A percentile compares a stretch with the other conserved stretches of the same genome.
phyloP scores from a whole-genome alignment of 2,888 invertebrate species.

The Octodonta nipae region DNA sequence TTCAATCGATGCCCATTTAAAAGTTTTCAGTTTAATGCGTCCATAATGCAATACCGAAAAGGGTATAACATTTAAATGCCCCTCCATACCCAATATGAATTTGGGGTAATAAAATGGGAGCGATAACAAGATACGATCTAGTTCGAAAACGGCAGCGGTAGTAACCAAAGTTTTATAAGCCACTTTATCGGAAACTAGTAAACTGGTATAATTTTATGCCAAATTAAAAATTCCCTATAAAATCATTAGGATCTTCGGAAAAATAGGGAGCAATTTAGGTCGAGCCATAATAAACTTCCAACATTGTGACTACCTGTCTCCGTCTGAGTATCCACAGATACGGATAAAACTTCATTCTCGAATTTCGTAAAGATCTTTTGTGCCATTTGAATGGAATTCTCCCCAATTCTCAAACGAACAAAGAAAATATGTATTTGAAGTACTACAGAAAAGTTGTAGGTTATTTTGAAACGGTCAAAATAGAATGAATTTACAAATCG shows the following conservation, averaged over 20 bases:
- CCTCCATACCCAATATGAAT: slow-evolving; percentile 19
- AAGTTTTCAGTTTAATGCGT: slow-evolving; percentile 29
- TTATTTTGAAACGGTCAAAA: too few species aligned
- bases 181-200: slow-evolving; percentile 21
- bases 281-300: slow-evolving; percentile 5
- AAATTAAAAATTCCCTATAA: slow-evolving; percentile 25
- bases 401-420: too few species aligned
- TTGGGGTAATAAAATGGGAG: slow-evolving; percentile 24
- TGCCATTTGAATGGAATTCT: too few species aligned
- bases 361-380: too few species aligned
- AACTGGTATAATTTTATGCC: slow-evolving; percentile 20
- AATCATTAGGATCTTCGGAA: slow-evolving; percentile 14
- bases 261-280: background rate
- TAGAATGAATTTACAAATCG: too few species aligned
- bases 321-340: too few species aligned
- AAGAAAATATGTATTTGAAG: too few species aligned
- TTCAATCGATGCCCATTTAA: slow-evolving; percentile 30
- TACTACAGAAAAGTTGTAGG: too few species aligned
- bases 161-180: slow-evolving; percentile 29
- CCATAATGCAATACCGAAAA: slow-evolving; percentile 25
- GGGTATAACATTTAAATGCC: slow-evolving; percentile 23
- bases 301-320: slow-evolving; percentile 8
- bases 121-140: slow-evolving; percentile 20
- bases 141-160: slow-evolving; percentile 28
- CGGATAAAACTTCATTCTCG: too few species aligned